A percentile compares a stretch with the other conserved stretches of the same genome.
phyloP scores from a whole-genome alignment of 1,140 invertebrate species.

The Drosophila miranda region DNA sequence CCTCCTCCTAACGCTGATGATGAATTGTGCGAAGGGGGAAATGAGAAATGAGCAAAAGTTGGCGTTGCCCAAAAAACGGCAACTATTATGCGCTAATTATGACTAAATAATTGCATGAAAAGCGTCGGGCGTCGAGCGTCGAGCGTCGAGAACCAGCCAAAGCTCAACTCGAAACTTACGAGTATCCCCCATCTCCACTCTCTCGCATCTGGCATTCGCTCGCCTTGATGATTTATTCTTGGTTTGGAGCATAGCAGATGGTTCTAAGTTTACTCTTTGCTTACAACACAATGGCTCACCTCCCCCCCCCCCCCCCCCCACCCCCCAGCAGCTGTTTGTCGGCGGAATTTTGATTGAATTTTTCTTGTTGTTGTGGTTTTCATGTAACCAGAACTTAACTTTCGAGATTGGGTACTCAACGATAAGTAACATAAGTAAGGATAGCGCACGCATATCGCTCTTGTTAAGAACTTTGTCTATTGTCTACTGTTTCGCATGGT shows the following conservation, averaged over 20 bases:
- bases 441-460: too few relatives aligned
- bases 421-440: too few relatives aligned
- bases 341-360: constrained; percentile 43
- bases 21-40: constrained; percentile 35
- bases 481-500: too few relatives aligned
- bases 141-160: constrained; percentile 13
- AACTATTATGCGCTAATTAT: constrained; percentile 60
- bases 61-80: constrained; percentile 35
- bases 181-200: too few relatives aligned
- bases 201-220: background rate
- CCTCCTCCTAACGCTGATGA: constrained; percentile 19
- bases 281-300: too few relatives aligned
- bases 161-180: constrained; percentile 43
- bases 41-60: constrained; percentile 35
- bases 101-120: constrained; percentile 52
- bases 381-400: too few relatives aligned
- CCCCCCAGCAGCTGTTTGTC: constrained; percentile 16
- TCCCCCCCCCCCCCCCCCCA: background rate
- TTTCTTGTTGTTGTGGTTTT: constrained; percentile 13
- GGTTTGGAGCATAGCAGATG: constrained; percentile 38
- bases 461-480: too few relatives aligned
- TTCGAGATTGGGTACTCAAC: too few relatives aligned
- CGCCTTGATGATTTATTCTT: constrained; percentile 50
- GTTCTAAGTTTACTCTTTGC: constrained; percentile 22
- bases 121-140: constrained; percentile 8